Evolutionary conservation across 1,140 invertebrate species (phyloP), one percentile per base, ranked within the genome.

Genomic region (Matsumurasca onukii): DNA sequence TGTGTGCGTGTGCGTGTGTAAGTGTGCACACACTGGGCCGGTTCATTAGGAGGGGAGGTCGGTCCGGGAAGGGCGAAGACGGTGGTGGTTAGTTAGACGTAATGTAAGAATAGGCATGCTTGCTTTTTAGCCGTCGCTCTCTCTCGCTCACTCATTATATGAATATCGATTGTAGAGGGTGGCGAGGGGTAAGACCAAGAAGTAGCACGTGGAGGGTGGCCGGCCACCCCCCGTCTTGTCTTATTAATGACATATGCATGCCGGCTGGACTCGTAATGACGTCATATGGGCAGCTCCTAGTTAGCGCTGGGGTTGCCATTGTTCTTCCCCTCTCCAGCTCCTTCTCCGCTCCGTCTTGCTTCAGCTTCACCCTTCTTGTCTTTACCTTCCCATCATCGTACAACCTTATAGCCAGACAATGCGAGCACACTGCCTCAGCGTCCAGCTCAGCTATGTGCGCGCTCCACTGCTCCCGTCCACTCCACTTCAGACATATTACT

Each of bases 241-340:
- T 68, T 68, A 68, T 68, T 68, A 68, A 68, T 68, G 67, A 68
- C 67, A 68, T 68, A 68, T 68, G 67, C 67, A 68, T 57, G 67
- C 51, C 30, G 55, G 67, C 51, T 29, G 67, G 67, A 63, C 67
- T 68, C 29, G 17, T 49, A 62, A 63, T 45, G 55, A 68, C 67
- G 67, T 68, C 67, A 68, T 57, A 61, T 49, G 61, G 39, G 31
- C 66, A 34, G 22, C 22, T 31, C 34, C 31, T 30, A 62, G 39
- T 48, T 68, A 48, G 49, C 25, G 48, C 5, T 27, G 22, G 3
- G 55, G 55, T 5, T 59, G 45, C 57, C 67, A 51, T 31, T 63
- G 55, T 48, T 65, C 34, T 9, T 20, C 34, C 55, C 55, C 25
- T n/a, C 25, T 27, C 25, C 25, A 22, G 5, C 34, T 39, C 34